Conservation (phyloP, 1,140 invertebrate species). For the Bombus pascuorum region DNA sequence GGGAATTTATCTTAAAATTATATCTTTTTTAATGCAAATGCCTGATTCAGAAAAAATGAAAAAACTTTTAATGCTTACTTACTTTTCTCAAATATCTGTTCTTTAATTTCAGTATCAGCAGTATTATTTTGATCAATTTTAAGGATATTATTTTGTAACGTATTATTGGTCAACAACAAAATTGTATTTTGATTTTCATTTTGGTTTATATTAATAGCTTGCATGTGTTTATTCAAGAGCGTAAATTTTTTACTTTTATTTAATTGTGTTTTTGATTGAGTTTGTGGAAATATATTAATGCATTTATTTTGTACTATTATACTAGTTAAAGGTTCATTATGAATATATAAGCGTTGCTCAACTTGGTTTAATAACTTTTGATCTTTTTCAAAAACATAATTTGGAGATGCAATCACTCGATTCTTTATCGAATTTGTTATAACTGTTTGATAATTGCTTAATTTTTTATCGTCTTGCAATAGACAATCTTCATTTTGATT, state of each 20-base stretch:
- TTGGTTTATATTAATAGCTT: constrained; percentile 74
- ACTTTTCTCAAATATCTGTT: constrained; percentile 34
- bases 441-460: constrained; percentile 30
- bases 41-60: constrained; percentile 26
- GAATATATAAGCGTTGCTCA: constrained; percentile 58
- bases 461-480: constrained; percentile 5
- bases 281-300: constrained; percentile 52
- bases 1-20: constrained; percentile 7
- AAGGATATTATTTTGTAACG: constrained; percentile 67
- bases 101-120: constrained; percentile 62
- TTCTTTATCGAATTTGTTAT: constrained; percentile 35
- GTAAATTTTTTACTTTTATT: constrained; percentile 71
- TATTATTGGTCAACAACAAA: constrained; percentile 71
- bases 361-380: constrained; percentile 27
- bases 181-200: constrained; percentile 76
- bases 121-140: constrained; percentile 68
- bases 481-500: constrained; percentile 30
- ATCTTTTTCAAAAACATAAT: constrained; percentile 14
- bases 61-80: constrained; percentile 21
- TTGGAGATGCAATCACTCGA: constrained; percentile 11
- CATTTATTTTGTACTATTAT: constrained; percentile 63
- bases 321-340: constrained; percentile 50
- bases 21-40: constrained; percentile 21
- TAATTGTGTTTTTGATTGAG: constrained; percentile 55
- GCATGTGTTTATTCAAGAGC: constrained; percentile 71